Percentiles rank a stretch among this genome's conserved stretches.
Conservation (phyloP, 2,888 invertebrate species). For the Drosophila falleni region DNA sequence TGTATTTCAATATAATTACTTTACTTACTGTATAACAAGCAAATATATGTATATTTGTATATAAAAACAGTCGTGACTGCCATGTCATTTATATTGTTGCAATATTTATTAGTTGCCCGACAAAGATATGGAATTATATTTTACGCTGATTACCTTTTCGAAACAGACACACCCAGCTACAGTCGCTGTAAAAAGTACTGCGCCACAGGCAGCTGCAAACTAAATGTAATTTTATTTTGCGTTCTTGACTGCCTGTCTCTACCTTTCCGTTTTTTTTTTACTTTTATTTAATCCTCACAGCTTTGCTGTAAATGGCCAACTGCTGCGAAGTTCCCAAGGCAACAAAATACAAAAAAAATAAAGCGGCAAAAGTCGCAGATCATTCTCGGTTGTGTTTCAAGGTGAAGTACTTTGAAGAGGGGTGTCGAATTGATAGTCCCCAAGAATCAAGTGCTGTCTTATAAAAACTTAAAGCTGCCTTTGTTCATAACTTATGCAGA, state of each 20-base stretch:
- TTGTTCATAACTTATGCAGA: conserved; percentile 33
- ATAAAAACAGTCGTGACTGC: not conserved
- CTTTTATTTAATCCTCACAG: conserved; percentile 15
- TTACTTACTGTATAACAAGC: not conserved
- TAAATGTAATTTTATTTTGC: conserved; percentile 71
- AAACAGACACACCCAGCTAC: conserved; percentile 42
- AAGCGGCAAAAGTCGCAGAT: conserved; percentile 57
- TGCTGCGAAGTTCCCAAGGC: conserved; percentile 61
- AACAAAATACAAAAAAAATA: conserved; percentile 23
- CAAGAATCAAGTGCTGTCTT: conserved; percentile 8
- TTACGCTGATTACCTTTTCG: conserved; percentile 73
- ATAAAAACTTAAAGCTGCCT: conserved; percentile 35
- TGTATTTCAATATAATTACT: not conserved
- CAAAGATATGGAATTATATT: conserved; percentile 64
- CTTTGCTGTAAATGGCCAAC: conserved; percentile 31
- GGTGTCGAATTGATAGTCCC: conserved; percentile 10
- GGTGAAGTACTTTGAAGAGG: conserved; percentile 27
- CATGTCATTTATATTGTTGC: conserved; percentile 9
- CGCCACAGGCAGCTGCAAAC: conserved; percentile 38
- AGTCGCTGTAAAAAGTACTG: conserved; percentile 19
- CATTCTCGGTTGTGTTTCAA: conserved; percentile 40
- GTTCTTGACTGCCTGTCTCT: conserved; percentile 1
- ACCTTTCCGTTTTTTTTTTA: not conserved
- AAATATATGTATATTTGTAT: not conserved
- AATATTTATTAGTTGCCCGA: conserved; percentile 21